Percentiles rank a stretch among this genome's conserved stretches.
These are phyloP conservation scores for Trachelus iudaicus DNA, from an alignment of 2,888 invertebrate genomes.

Conservation along the genomic window DNA sequence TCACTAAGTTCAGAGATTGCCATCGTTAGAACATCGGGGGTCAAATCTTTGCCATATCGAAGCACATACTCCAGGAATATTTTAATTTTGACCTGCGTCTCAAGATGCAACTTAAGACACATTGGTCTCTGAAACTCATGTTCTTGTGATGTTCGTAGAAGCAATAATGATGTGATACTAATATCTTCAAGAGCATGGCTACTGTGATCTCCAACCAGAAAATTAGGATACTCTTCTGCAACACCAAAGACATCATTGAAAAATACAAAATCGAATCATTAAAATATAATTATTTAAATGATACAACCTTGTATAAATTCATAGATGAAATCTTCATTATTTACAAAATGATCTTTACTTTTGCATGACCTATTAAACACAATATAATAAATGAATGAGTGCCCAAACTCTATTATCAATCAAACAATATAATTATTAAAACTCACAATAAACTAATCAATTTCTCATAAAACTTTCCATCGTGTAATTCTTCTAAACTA, in stretches of 20 bases:
- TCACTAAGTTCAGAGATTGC: constrained; percentile 62
- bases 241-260: neutral
- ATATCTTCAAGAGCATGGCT: constrained; percentile 56
- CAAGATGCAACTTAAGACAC: constrained; percentile 68
- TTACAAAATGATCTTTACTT: constrained; percentile 3
- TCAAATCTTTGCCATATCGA: constrained; percentile 65
- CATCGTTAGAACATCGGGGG: constrained; percentile 64
- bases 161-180: constrained; percentile 68
- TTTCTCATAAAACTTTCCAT: constrained; percentile 42
- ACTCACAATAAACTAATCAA: constrained; percentile 50
- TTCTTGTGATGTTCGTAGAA: constrained; percentile 70
- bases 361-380: neutral
- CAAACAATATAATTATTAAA: neutral
- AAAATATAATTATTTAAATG: neutral
- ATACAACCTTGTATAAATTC: constrained; percentile 29
- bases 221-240: constrained; percentile 67
- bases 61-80: constrained; percentile 69
- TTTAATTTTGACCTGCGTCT: constrained; percentile 70
- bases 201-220: constrained; percentile 59
- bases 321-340: constrained; percentile 19
- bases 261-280: neutral
- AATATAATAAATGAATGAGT: neutral
- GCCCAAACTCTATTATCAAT: neutral
- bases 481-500: constrained; percentile 39
- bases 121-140: constrained; percentile 69